Base-by-base conservation (phyloP, 2,113 vertebrate genomes). In the Colaptes auratus region DNA sequence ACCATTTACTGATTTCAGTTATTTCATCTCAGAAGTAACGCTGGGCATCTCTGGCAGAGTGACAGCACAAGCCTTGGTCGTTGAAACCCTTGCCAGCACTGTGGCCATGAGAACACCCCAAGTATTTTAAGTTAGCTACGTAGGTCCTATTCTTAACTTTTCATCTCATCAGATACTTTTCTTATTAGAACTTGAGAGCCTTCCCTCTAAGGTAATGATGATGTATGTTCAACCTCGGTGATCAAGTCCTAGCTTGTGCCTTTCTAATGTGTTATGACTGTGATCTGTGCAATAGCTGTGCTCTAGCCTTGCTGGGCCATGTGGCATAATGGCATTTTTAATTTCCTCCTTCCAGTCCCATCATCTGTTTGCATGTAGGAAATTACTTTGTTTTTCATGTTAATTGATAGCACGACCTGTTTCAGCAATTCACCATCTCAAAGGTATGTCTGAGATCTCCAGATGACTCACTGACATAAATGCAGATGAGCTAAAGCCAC, bases 381-480 rank as follows among this genome's bases (percentile, higher is more conserved):
- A 97, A 97, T 95, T 96, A 91, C 97, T 97, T 96, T 92, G 95
- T 96, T 96, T 95, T 97, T 90, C 67, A 14, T 89, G 83, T 94
- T 96, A 95, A 95, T 88, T 95, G 95, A 91, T 95, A 93, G 88
- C 81, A 89, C 15, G 88, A 93, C 92, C 94, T 92, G 88, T 93
- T 89, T 95, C 72, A 93, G 95, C 98, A 97, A 97, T 97, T 98
- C 97, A 97, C 92, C 89, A 31, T 94, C 89, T 83, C 56, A 67
- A 79, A 96, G 95, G 88, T 95, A 91, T 95, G 96, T 92, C 92
- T 97, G 83, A 89, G 86, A 76, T 88, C 82, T 95, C 73, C 82
- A 80, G n/a, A 94, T 98, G 97, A 98, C 90, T 98, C 97, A 97
- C 94, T 93, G 94, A 90, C 96, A 94, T 93, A 95, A 93, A 90